Evolutionary conservation across 2,113 vertebrate species (phyloP).

Genomic region (Osmerus eperlanus): DNA sequence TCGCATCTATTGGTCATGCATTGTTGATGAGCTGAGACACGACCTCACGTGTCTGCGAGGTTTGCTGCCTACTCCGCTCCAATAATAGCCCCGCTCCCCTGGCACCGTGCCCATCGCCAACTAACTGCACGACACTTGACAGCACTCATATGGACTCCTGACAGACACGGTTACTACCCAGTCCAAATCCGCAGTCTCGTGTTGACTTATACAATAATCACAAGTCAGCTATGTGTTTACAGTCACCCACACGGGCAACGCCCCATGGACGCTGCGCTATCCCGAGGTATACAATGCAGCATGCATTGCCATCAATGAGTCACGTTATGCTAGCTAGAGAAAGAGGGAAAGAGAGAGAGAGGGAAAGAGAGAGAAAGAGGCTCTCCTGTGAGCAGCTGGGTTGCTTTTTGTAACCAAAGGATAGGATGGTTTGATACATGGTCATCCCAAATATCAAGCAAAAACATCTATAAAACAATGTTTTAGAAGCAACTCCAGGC

Average conservation of each 20-base stretch:
- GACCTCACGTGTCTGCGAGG: constrained; percentile 71
- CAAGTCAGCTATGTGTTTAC: constrained; percentile 48
- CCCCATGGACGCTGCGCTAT: constrained; percentile 30
- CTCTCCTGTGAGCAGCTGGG: too few species aligned
- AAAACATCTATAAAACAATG: too few species aligned
- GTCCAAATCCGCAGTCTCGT: constrained; percentile 67
- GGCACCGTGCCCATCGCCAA: constrained; percentile 64
- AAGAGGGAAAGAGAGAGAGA: not conserved
- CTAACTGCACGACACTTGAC: constrained; percentile 73
- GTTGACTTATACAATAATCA: constrained; percentile 45
- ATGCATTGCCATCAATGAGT: constrained; percentile 35
- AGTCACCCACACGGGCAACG: constrained; percentile 22
- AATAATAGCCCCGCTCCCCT: constrained; percentile 71
- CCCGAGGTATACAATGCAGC: constrained; percentile 3
- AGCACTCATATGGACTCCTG: constrained; percentile 74
- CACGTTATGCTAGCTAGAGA: constrained; percentile 53
- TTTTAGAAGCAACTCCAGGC: too few species aligned
- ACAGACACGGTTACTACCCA: constrained; percentile 67
- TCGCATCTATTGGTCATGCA: constrained; percentile 54
- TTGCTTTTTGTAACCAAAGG: too few species aligned
- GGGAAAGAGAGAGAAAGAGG: not conserved
- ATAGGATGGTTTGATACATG: too few species aligned
- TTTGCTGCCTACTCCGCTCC: constrained; percentile 66
- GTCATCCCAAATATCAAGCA: too few species aligned
- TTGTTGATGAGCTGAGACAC: constrained; percentile 63